These are phyloP conservation scores for Melanostoma scalare DNA, from an alignment of 2,888 invertebrate species.

Conservation along the genomic window DNA sequence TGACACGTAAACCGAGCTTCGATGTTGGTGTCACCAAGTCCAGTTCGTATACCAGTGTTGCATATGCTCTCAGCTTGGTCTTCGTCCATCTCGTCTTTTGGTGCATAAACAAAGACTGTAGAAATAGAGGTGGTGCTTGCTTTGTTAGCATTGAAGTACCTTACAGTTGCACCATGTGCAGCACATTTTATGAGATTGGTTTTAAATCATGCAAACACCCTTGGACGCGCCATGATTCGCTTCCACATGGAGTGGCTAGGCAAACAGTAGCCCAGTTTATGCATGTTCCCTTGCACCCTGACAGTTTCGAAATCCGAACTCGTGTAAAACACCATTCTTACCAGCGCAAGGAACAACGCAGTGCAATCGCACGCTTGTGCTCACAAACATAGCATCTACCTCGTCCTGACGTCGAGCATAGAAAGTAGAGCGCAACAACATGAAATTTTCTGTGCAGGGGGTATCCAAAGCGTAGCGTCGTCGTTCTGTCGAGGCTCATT, in stretches of 20 bases:
- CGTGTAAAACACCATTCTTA: slow-evolving; percentile 72
- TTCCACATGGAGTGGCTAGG: slow-evolving; percentile 66
- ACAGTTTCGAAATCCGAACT: slow-evolving; percentile 72
- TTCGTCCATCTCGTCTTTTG: too few relatives aligned
- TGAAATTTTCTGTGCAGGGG: slow-evolving; percentile 36
- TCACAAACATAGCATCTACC: slow-evolving; percentile 53
- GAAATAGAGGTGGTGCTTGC: too few relatives aligned
- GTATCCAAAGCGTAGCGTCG: slow-evolving; percentile 26
- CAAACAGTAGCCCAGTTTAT: slow-evolving; percentile 73
- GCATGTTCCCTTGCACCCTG: slow-evolving; percentile 69
- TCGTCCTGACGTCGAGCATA: slow-evolving; percentile 52
- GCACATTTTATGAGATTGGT: slow-evolving; percentile 52
- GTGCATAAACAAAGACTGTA: too few relatives aligned
- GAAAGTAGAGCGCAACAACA: slow-evolving; percentile 70
- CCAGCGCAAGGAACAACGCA: slow-evolving; percentile 53
- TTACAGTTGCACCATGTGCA: slow-evolving; percentile 35
- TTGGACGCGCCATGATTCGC: slow-evolving; percentile 55
- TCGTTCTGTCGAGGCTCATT: slow-evolving; percentile 60
- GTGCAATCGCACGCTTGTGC: slow-evolving; percentile 67
- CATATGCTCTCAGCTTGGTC: too few relatives aligned
- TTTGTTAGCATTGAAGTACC: not conserved
- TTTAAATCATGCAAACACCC: slow-evolving; percentile 66
- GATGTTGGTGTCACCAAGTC: slow-evolving; percentile 17
- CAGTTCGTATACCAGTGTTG: not conserved
- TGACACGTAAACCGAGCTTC: not conserved